These are phyloP conservation scores for Drosophila nigromelanica DNA, from an alignment of 1,140 invertebrate genomes.

Conservation along the genomic window DNA sequence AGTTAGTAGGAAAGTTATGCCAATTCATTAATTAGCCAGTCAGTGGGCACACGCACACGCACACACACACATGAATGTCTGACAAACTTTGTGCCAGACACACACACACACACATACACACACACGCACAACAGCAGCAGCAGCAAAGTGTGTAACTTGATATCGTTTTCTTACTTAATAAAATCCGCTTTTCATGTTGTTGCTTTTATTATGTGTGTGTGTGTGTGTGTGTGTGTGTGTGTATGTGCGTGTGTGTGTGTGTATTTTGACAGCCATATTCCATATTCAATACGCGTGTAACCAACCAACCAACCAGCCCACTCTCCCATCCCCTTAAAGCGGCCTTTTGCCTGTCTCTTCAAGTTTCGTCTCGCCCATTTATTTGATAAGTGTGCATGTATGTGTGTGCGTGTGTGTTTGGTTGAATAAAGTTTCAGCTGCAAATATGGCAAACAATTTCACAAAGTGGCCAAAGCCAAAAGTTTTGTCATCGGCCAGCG, in stretches of 20 bases:
- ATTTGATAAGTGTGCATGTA: constrained; percentile 67
- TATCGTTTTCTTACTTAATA: constrained; percentile 71
- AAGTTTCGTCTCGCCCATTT: constrained; percentile 50
- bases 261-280: constrained; percentile 51
- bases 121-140: constrained; percentile 6
- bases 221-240: constrained; percentile 17
- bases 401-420: constrained; percentile 32
- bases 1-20: constrained; percentile 71
- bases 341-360: constrained; percentile 10
- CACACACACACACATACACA: constrained; percentile 11
- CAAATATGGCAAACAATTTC: constrained; percentile 82
- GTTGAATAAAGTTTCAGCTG: constrained; percentile 64
- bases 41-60: constrained; percentile 59
- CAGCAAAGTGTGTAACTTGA: constrained; percentile 70
- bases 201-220: constrained; percentile 31
- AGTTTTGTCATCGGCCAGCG: constrained; percentile 62
- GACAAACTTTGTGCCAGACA: not conserved
- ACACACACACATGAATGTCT: constrained; percentile 39
- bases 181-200: constrained; percentile 57
- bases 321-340: too few species aligned
- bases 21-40: constrained; percentile 57
- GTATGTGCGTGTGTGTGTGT: constrained; percentile 28
- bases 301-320: not conserved
- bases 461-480: constrained; percentile 72
- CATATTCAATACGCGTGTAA: constrained; percentile 59